These are phyloP conservation scores for Nycticryphes semicollaris DNA, from an alignment of 2,113 vertebrate species.

Conservation along the genomic window DNA sequence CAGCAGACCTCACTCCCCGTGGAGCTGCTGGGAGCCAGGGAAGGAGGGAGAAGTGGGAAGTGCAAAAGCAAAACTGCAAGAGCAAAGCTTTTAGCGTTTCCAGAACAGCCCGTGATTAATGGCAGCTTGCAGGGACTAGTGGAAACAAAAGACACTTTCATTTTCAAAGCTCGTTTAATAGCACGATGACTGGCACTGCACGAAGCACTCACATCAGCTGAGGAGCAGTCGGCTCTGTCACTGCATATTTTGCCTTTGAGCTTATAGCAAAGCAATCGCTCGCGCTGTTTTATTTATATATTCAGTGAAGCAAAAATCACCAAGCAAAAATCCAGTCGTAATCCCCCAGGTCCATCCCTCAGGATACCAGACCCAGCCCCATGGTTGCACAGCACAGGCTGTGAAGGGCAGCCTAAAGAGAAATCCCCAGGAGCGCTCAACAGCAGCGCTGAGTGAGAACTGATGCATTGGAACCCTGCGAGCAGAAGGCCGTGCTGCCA, in stretches of 20 bases:
- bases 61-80: not conserved
- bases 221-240: not conserved
- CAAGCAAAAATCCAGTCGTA: not conserved
- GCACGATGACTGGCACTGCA: not conserved
- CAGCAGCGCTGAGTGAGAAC: not conserved
- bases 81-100: not conserved
- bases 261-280: not conserved
- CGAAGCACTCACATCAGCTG: not conserved
- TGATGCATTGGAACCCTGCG: not conserved
- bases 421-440: not conserved
- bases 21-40: not conserved
- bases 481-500: not conserved
- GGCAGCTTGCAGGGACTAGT: not conserved
- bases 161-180: not conserved
- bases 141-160: not conserved
- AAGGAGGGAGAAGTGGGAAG: not conserved
- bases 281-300: not conserved
- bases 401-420: not conserved
- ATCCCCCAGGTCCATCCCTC: not conserved
- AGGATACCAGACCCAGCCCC: not conserved
- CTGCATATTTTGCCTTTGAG: not conserved
- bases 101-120: not conserved
- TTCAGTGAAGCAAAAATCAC: not conserved
- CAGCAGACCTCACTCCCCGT: not conserved
- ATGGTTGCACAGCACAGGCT: not conserved